Evolutionary conservation across 2,113 vertebrate genomes (phyloP).

Genomic region (Danionella cerebrum): DNA sequence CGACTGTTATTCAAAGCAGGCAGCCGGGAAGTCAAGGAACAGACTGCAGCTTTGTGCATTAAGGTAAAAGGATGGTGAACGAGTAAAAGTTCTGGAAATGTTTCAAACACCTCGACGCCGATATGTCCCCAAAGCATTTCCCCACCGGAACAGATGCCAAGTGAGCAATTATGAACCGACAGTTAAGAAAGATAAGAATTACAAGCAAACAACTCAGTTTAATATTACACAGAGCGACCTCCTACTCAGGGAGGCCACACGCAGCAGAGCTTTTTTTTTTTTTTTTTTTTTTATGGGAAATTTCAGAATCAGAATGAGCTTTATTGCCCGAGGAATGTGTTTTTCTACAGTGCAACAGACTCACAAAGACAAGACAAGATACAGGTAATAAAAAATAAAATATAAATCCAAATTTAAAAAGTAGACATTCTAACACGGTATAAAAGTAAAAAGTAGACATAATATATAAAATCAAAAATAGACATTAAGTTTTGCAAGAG

Average conservation of each 20-base stretch:
- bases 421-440: too few relatives aligned
- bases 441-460: too few relatives aligned
- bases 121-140: not conserved
- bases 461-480: too few relatives aligned
- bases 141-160: constrained; percentile 13
- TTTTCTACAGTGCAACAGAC: too few relatives aligned
- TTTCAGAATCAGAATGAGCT: too few relatives aligned
- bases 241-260: not conserved
- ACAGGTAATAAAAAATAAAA: too few relatives aligned
- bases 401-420: too few relatives aligned
- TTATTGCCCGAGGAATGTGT: too few relatives aligned
- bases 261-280: not conserved
- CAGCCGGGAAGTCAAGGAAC: constrained; percentile 15
- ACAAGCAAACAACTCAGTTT: not conserved
- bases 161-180: constrained; percentile 13
- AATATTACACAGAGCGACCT: not conserved
- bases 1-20: constrained; percentile 52
- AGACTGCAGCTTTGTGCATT: not conserved
- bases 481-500: too few relatives aligned
- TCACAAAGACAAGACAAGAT: too few relatives aligned
- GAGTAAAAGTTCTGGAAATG: not conserved
- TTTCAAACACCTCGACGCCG: not conserved
- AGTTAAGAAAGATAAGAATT: constrained; percentile 21
- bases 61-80: not conserved
- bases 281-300: too few relatives aligned